phyloP scores from a whole-genome alignment of 1,140 invertebrate species.

The Ceratina calcarata region DNA sequence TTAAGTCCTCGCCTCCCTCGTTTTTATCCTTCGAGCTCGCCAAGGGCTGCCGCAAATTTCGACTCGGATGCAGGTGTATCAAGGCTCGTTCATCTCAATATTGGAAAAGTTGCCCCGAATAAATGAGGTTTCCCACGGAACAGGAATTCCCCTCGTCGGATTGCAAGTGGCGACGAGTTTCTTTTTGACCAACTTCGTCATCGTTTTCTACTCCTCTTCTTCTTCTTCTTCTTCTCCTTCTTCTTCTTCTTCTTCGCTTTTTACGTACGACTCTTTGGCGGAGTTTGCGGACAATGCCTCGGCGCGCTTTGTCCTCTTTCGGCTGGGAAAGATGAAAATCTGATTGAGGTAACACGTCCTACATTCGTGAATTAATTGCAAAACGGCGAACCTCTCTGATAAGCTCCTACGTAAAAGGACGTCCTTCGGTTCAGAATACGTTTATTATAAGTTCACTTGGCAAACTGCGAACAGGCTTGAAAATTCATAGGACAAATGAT shows the following conservation, averaged over 20 bases:
- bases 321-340: not conserved
- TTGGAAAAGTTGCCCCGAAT: slow-evolving; percentile 36
- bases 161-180: slow-evolving; percentile 34
- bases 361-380: slow-evolving; percentile 2
- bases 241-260: too few species aligned
- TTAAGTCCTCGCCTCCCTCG: too few species aligned
- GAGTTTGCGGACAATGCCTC: slow-evolving; percentile 11
- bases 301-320: not conserved
- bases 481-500: too few species aligned
- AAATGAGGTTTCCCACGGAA: slow-evolving; percentile 39
- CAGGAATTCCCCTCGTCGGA: slow-evolving; percentile 33
- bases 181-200: slow-evolving; percentile 10
- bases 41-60: slow-evolving; percentile 11
- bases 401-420: too few species aligned
- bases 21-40: slow-evolving; percentile 4
- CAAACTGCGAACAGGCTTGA: too few species aligned
- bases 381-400: not conserved
- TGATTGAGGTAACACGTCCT: not conserved
- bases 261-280: not conserved
- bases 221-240: too few species aligned
- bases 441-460: too few species aligned
- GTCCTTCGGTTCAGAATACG: too few species aligned
- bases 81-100: slow-evolving; percentile 37
- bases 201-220: too few species aligned
- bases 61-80: slow-evolving; percentile 3